phyloP scores from a whole-genome alignment of 2,113 vertebrate species.

The Malurus cyaneus region DNA sequence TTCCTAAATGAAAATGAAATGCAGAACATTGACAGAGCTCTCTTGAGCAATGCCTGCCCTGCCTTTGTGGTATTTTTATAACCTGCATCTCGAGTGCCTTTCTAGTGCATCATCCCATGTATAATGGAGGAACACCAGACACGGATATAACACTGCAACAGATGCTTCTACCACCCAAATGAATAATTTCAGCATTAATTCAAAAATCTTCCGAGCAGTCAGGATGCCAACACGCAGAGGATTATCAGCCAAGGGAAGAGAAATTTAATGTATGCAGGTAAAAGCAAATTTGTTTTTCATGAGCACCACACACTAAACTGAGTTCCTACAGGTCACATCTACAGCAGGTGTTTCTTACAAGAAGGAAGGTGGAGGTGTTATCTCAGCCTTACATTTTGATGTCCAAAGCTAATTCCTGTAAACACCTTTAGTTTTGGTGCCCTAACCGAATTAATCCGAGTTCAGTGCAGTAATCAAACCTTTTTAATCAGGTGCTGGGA shows the following conservation, averaged over 20 bases:
- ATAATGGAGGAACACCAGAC: background rate
- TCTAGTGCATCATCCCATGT: background rate
- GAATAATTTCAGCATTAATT: conserved; percentile 43
- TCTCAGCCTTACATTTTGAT: background rate
- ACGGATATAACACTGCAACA: background rate
- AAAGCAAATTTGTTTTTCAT: background rate
- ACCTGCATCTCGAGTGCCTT: background rate
- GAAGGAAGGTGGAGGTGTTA: background rate
- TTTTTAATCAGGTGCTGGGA: background rate
- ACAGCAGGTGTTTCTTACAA: background rate
- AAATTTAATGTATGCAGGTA: background rate
- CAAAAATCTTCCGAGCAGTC: conserved; percentile 35
- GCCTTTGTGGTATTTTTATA: background rate
- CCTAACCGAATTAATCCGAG: background rate
- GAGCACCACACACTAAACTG: background rate
- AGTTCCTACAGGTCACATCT: background rate
- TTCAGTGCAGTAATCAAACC: background rate
- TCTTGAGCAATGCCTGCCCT: background rate
- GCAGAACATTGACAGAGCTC: background rate
- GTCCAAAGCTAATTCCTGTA: background rate
- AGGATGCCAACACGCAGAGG: background rate
- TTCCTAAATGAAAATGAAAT: background rate
- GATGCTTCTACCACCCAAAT: conserved; percentile 38
- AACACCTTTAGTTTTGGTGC: background rate
- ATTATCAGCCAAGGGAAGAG: conserved; percentile 13